Percentiles rank a stretch among this genome's conserved stretches.
These are phyloP conservation scores for Toxotes chatareus DNA, from an alignment of 2,113 vertebrate species.

Conservation along the genomic window DNA sequence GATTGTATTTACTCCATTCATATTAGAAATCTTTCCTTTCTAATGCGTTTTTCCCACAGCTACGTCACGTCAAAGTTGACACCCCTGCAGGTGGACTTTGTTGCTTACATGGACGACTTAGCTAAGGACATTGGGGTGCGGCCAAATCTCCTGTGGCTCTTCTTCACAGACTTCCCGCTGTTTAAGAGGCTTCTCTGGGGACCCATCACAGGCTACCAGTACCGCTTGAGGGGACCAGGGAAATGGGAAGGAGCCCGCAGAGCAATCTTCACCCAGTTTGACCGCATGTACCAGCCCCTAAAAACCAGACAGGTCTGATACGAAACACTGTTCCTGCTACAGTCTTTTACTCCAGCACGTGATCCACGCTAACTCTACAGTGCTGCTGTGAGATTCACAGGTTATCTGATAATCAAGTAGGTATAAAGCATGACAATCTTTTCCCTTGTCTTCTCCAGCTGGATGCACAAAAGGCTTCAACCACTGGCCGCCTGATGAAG, in stretches of 20 bases:
- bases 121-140: constrained; percentile 79
- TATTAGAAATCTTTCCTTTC: too few relatives aligned
- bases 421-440: background rate
- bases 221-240: constrained; percentile 82
- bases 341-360: background rate
- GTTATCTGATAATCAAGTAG: too few relatives aligned
- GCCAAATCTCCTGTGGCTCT: constrained; percentile 82
- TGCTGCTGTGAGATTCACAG: too few relatives aligned
- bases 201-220: constrained; percentile 87
- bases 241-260: constrained; percentile 85
- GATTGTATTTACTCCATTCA: too few relatives aligned
- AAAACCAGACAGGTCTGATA: constrained; percentile 74
- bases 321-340: background rate
- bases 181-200: constrained; percentile 85
- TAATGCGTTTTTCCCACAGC: constrained; percentile 41
- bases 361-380: background rate
- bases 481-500: constrained; percentile 54
- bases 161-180: constrained; percentile 84
- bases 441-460: constrained; percentile 20
- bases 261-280: constrained; percentile 87
- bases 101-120: constrained; percentile 86
- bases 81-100: constrained; percentile 84
- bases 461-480: constrained; percentile 9
- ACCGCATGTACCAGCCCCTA: constrained; percentile 77
- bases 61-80: constrained; percentile 75